Percentiles rank a stretch among this genome's conserved stretches.
These are phyloP conservation scores for Noctua janthe DNA, from an alignment of 2,888 invertebrate species.

Conservation along the genomic window DNA sequence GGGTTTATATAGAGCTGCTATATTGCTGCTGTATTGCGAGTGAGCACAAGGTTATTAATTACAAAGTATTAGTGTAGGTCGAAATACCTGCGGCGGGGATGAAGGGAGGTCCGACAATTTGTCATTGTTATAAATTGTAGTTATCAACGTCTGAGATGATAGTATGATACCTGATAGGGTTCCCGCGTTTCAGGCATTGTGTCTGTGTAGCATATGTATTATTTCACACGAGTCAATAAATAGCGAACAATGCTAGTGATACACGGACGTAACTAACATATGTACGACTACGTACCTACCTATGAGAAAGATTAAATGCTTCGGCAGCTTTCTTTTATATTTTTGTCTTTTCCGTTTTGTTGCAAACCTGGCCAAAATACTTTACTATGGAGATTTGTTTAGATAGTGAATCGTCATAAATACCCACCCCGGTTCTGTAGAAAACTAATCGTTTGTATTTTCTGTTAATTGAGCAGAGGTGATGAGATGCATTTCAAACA, in stretches of 20 bases:
- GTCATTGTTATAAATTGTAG: conserved; percentile 61
- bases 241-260: conserved; percentile 64
- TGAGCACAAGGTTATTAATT: conserved; percentile 50
- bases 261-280: conserved; percentile 51
- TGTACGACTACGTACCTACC: conserved; percentile 16
- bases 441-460: not conserved
- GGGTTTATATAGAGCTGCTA: not conserved
- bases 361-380: conserved; percentile 26
- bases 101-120: conserved; percentile 44
- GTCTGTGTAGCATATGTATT: conserved; percentile 54
- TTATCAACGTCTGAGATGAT: conserved; percentile 54
- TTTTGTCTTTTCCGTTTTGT: conserved; percentile 28
- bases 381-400: not conserved
- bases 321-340: conserved; percentile 32
- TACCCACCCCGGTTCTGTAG: not conserved
- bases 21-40: conserved; percentile 2
- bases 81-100: conserved; percentile 33
- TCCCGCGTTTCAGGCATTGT: conserved; percentile 57
- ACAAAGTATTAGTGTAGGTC: conserved; percentile 48
- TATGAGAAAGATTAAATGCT: conserved; percentile 53
- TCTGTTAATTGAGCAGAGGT: not conserved
- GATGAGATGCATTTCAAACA: not conserved
- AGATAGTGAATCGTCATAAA: not conserved
- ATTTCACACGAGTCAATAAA: conserved; percentile 72
- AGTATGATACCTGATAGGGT: conserved; percentile 62